Percentiles rank a stretch among this genome's conserved stretches.
These are phyloP conservation scores for Tamias sibiricus DNA, from an alignment of 2,113 vertebrate genomes.

Conservation along the genomic window DNA sequence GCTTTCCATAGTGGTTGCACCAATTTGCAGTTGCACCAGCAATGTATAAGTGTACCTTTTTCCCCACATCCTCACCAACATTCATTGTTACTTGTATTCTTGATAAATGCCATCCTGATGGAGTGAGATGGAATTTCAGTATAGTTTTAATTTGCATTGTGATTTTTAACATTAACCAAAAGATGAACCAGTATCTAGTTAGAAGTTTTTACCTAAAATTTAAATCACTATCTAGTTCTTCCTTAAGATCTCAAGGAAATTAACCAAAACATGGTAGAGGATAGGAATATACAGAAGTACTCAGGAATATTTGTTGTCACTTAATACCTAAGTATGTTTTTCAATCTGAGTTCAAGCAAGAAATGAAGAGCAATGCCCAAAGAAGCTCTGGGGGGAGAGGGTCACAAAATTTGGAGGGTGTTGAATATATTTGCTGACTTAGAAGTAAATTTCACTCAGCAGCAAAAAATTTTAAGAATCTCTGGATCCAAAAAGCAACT, in stretches of 20 bases:
- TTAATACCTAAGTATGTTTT: background rate
- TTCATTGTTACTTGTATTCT: too few relatives aligned
- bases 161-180: conserved; percentile 26
- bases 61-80: too few relatives aligned
- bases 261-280: background rate
- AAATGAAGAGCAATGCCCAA: background rate
- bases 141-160: background rate
- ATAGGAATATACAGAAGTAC: background rate
- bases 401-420: background rate
- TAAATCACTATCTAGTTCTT: background rate
- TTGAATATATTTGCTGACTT: background rate
- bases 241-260: background rate
- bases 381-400: background rate
- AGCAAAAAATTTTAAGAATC: background rate
- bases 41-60: too few relatives aligned
- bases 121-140: too few relatives aligned
- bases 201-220: background rate
- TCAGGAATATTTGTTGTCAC: background rate
- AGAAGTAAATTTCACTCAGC: background rate
- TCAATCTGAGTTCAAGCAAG: conserved; percentile 10
- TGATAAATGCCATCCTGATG: too few relatives aligned
- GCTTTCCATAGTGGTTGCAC: too few relatives aligned
- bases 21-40: too few relatives aligned
- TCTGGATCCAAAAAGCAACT: background rate
- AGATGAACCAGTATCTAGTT: background rate